Evolutionary conservation across 2,113 vertebrate genomes (phyloP).

Genomic region (Tamias sibiricus): DNA sequence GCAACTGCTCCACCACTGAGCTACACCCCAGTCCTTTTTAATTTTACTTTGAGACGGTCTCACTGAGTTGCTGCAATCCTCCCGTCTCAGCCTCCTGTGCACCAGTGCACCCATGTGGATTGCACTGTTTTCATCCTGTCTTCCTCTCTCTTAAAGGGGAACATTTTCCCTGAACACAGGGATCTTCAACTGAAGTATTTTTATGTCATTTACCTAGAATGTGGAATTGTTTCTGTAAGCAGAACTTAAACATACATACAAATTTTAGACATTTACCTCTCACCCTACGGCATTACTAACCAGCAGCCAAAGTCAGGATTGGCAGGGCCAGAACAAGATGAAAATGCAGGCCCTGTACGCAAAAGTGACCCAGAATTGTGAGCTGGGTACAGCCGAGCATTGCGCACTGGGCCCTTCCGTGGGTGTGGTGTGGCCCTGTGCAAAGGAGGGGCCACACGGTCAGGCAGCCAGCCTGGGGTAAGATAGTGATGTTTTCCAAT

Average conservation of each 20-base stretch:
- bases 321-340: not conserved
- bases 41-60: too few species aligned
- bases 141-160: not conserved
- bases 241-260: not conserved
- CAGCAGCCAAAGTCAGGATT: not conserved
- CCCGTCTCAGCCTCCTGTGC: too few species aligned
- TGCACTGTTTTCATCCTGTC: not conserved
- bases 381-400: not conserved
- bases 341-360: not conserved
- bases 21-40: too few species aligned
- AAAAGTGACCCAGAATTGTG: not conserved
- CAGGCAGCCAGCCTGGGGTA: not conserved
- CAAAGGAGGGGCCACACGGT: rapidly evolving
- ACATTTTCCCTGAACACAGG: not conserved
- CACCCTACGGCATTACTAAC: not conserved
- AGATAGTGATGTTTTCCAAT: not conserved
- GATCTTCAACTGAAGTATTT: not conserved
- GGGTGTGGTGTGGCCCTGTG: not conserved
- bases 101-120: too few species aligned
- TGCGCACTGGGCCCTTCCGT: not conserved
- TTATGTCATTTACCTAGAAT: not conserved
- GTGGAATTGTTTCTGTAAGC: not conserved
- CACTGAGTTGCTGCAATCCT: too few species aligned
- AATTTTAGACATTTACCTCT: not conserved
- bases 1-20: too few species aligned